Evolutionary conservation across 1,140 invertebrate genomes (phyloP).

Genomic region (Ceratosolen solmsi): DNA sequence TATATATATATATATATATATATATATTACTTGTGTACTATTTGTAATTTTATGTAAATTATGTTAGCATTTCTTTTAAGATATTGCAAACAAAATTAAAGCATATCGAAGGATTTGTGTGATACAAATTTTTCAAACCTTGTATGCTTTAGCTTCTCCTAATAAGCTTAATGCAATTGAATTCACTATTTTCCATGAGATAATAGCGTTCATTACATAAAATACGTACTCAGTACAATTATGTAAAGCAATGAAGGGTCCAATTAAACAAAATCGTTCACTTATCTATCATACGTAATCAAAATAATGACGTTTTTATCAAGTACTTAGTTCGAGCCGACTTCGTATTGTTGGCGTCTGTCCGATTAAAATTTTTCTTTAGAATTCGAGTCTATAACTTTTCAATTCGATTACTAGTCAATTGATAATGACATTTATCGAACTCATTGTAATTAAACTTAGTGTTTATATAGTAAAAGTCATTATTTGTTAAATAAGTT

Average conservation of each 20-base stretch:
- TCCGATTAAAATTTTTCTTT: conserved; percentile 15
- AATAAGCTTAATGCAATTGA: too few species aligned
- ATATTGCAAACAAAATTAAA: too few species aligned
- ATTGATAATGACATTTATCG: neutral
- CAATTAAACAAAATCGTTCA: neutral
- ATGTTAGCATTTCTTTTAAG: too few species aligned
- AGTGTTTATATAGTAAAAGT: neutral
- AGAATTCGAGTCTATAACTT: conserved; percentile 1
- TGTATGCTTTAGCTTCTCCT: too few species aligned
- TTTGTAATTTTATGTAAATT: too few species aligned
- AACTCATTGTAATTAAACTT: conserved; percentile 1
- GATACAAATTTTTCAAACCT: too few species aligned
- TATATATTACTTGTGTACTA: too few species aligned
- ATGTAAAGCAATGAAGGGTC: neutral
- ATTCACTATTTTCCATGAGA: neutral
- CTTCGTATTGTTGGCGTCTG: neutral
- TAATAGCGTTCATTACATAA: neutral
- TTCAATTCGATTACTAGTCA: neutral
- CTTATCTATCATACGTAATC: neutral
- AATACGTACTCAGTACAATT: neutral
- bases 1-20: too few species aligned
- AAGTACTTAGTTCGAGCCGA: neutral
- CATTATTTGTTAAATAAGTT: neutral
- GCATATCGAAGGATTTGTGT: too few species aligned
- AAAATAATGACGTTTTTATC: neutral